Evolutionary conservation across 2,888 invertebrate species (phyloP).

Genomic region (Heteromyza rotundicornis): DNA sequence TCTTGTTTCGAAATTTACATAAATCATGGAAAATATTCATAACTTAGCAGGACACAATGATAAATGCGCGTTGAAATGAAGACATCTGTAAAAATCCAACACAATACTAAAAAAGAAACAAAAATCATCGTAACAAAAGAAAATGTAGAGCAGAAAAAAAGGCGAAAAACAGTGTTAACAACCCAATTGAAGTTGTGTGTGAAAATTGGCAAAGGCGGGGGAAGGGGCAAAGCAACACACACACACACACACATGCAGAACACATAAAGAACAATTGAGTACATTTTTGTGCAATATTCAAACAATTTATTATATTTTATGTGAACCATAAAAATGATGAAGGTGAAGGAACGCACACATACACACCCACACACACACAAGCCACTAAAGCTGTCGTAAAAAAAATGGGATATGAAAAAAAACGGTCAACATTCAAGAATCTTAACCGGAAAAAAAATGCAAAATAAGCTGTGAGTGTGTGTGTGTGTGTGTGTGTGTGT

Average conservation of each 20-base stretch:
- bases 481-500: neutral
- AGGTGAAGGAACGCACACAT: conserved; percentile 22
- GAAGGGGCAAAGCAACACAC: neutral
- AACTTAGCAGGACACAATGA: conserved; percentile 38
- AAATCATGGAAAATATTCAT: conserved; percentile 36
- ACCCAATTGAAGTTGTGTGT: conserved; percentile 15
- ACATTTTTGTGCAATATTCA: conserved; percentile 36
- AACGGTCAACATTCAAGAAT: too few relatives aligned
- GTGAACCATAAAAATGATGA: conserved; percentile 35
- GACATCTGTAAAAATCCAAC: conserved; percentile 42
- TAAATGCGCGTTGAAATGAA: conserved; percentile 41
- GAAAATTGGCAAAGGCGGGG: conserved; percentile 1
- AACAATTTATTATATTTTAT: conserved; percentile 39
- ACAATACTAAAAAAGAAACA: conserved; percentile 17
- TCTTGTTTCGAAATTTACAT: conserved; percentile 2
- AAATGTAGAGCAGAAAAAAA: conserved; percentile 10
- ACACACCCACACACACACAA: neutral
- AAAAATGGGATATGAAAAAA: too few relatives aligned
- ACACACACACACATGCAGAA: conserved; percentile 8
- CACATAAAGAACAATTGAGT: conserved; percentile 27
- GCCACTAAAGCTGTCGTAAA: neutral
- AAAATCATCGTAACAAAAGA: too few relatives aligned
- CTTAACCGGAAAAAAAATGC: too few relatives aligned
- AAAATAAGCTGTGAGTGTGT: too few relatives aligned
- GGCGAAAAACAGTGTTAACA: conserved; percentile 21